These are phyloP conservation scores for Parapristionchus giblindavisi DNA, from an alignment of 2,888 invertebrate species.

Conservation along the genomic window DNA sequence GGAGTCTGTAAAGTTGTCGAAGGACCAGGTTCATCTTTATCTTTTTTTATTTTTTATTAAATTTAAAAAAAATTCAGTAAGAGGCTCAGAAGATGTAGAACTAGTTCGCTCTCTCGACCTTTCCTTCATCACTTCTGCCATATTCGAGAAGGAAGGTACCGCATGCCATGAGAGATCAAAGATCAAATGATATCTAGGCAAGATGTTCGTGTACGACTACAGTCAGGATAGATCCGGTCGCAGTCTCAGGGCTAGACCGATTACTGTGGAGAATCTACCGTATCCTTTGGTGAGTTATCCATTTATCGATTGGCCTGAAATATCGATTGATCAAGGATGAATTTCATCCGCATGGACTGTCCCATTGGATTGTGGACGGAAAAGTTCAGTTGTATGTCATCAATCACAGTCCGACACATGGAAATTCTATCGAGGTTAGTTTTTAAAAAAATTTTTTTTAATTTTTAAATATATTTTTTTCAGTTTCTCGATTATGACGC, in stretches of 20 bases:
- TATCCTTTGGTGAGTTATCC: neutral
- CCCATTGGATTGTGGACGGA: conserved; percentile 46
- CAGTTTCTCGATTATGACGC: conserved; percentile 48
- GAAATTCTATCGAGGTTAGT: conserved; percentile 45
- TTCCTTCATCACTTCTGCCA: conserved; percentile 54
- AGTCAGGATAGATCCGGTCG: conserved; percentile 29
- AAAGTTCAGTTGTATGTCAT: conserved; percentile 50
- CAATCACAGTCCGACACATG: conserved; percentile 45
- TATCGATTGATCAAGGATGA: conserved; percentile 20
- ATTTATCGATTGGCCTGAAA: neutral
- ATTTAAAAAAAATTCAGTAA: conserved; percentile 45
- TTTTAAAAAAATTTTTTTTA: neutral
- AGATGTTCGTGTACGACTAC: conserved; percentile 54
- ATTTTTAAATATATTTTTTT: neutral
- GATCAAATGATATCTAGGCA: conserved; percentile 31
- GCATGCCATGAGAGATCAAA: no score
- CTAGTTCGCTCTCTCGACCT: conserved; percentile 43
- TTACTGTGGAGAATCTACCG: neutral
- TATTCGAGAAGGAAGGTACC: neutral
- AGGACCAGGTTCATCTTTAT: no score
- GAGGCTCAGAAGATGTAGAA: conserved; percentile 55
- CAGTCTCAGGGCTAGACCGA: neutral
- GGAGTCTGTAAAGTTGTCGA: no score
- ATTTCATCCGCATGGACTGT: conserved; percentile 56
- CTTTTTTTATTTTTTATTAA: no score